Percentiles rank a stretch among this genome's conserved stretches.
Evolutionary conservation across 2,797 vertebrate species (phyloP).

Genomic region (Hypotaenidia philippensis): DNA sequence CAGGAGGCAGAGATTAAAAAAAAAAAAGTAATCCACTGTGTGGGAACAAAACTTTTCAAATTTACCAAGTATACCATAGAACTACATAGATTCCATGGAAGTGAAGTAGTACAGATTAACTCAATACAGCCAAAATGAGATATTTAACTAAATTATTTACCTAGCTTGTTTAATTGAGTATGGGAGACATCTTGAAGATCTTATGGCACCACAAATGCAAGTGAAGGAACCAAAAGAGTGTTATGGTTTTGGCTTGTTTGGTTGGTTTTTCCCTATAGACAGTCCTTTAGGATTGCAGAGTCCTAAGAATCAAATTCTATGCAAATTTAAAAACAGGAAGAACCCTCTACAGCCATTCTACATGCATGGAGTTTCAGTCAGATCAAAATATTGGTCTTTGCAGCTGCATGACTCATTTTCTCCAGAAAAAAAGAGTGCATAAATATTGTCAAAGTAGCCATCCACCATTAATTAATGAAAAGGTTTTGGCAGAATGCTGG

Average conservation of each 20-base stretch:
- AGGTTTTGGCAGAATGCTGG: neutral
- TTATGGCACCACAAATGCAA: neutral
- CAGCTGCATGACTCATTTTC: neutral
- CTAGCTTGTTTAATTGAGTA: neutral
- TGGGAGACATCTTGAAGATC: neutral
- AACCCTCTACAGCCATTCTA: neutral
- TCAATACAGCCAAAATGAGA: neutral
- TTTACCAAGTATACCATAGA: neutral
- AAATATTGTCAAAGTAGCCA: neutral
- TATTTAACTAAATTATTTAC: neutral
- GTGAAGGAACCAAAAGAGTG: neutral
- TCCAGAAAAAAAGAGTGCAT: rapidly evolving
- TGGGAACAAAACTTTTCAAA: neutral
- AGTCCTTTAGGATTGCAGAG: neutral
- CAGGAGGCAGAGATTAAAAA: constrained; percentile 18
- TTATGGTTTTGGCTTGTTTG: neutral
- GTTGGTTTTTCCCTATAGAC: neutral
- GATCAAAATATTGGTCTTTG: neutral
- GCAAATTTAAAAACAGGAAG: neutral
- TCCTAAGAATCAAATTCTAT: neutral
- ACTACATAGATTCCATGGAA: neutral
- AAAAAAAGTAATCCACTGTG: neutral
- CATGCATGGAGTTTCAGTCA: neutral
- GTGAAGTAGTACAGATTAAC: neutral
- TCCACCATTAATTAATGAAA: neutral